A percentile compares a stretch with the other conserved stretches of the same genome.
Conservation (phyloP, 2,113 vertebrate species). For the Oophaga pumilio region DNA sequence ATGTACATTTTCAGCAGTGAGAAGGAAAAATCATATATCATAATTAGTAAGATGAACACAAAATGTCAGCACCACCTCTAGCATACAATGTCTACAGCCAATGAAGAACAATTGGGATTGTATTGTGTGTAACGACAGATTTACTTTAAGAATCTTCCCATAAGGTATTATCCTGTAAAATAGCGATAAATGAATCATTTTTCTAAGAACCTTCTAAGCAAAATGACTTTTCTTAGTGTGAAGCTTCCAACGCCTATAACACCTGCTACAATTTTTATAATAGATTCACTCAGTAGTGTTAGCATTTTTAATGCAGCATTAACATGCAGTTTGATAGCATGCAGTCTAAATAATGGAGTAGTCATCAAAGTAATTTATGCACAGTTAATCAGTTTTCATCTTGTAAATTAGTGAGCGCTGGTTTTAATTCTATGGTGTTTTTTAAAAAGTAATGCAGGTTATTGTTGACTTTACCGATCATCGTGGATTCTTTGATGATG, state of each 20-base stretch:
- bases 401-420: constrained; percentile 37
- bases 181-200: neutral
- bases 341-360: constrained; percentile 36
- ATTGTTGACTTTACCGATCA: constrained; percentile 17
- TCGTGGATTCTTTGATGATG: neutral
- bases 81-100: neutral
- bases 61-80: neutral
- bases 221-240: neutral
- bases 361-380: constrained; percentile 49
- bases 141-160: neutral
- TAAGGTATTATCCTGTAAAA: neutral
- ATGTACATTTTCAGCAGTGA: neutral
- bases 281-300: constrained; percentile 42
- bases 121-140: neutral
- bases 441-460: constrained; percentile 29
- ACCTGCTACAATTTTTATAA: constrained; percentile 46
- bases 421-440: neutral
- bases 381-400: constrained; percentile 43
- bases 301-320: constrained; percentile 48
- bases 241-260: neutral
- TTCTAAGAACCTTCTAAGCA: neutral
- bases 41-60: neutral
- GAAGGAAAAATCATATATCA: neutral
- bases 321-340: constrained; percentile 34
- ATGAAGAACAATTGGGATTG: neutral